A percentile compares a stretch with the other conserved stretches of the same genome.
Conservation (phyloP, 2,797 vertebrate genomes). For the Rhyacichthys aspro region DNA sequence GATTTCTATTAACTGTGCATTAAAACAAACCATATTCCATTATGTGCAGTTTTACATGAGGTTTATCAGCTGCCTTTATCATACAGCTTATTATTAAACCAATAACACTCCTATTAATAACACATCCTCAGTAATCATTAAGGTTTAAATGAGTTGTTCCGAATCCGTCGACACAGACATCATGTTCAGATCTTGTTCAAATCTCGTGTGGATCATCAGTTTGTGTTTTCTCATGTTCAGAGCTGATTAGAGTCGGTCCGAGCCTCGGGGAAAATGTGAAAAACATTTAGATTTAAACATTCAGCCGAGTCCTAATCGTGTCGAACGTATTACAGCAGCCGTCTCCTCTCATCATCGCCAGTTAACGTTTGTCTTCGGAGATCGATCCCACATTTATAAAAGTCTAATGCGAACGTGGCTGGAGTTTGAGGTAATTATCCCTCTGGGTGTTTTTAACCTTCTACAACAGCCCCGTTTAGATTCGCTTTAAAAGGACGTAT, state of each 20-base stretch:
- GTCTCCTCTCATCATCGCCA: background rate
- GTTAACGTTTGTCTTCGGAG: background rate
- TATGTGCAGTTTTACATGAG: too few relatives aligned
- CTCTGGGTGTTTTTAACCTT: conserved; percentile 1
- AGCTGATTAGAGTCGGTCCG: background rate
- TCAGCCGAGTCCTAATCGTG: background rate
- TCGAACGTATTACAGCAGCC: background rate
- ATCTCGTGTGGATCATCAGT: background rate
- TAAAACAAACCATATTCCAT: too few relatives aligned
- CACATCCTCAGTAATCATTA: too few relatives aligned
- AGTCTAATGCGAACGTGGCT: background rate
- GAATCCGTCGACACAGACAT: too few relatives aligned
- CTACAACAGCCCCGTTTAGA: background rate
- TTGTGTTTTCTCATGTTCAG: background rate
- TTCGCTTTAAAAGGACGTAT: background rate
- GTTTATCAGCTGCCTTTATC: too few relatives aligned
- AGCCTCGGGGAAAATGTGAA: background rate
- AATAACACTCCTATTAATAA: too few relatives aligned
- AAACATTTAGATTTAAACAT: background rate
- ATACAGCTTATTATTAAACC: too few relatives aligned
- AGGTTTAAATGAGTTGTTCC: too few relatives aligned
- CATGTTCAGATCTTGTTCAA: background rate
- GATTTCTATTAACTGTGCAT: too few relatives aligned
- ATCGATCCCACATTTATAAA: background rate
- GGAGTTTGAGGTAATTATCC: background rate